phyloP scores from a whole-genome alignment of 2,113 vertebrate genomes.

The Oncorhynchus keta region DNA sequence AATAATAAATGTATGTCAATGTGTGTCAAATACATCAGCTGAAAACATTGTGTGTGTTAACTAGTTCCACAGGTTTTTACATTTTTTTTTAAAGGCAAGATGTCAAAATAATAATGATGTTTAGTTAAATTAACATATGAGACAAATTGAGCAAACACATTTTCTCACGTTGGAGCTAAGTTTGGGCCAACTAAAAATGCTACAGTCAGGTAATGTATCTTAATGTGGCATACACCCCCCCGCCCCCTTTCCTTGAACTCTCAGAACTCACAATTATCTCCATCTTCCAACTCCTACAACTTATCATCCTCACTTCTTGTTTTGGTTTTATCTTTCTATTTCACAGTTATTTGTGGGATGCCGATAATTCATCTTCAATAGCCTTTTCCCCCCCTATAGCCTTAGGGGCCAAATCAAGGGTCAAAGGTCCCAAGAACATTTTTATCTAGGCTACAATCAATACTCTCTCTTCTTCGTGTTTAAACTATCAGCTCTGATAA shows the following conservation, averaged over 20 bases:
- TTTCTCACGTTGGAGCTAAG: too few relatives aligned
- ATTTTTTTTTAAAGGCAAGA: too few relatives aligned
- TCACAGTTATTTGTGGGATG: background rate
- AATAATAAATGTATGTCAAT: too few relatives aligned
- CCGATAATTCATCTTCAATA: background rate
- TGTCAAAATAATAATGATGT: too few relatives aligned
- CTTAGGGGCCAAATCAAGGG: background rate
- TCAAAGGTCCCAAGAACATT: background rate
- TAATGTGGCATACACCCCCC: slow-evolving; percentile 42
- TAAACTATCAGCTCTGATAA: too few relatives aligned
- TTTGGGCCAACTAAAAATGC: too few relatives aligned
- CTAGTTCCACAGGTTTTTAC: too few relatives aligned
- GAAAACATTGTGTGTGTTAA: too few relatives aligned
- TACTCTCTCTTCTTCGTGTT: too few relatives aligned
- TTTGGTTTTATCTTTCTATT: background rate
- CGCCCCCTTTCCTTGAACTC: slow-evolving; percentile 14
- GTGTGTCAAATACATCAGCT: too few relatives aligned
- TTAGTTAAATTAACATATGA: too few relatives aligned
- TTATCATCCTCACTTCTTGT: slow-evolving; percentile 56
- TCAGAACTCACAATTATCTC: slow-evolving; percentile 43
- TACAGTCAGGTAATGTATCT: slow-evolving; percentile 66
- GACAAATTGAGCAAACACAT: slow-evolving; percentile 50
- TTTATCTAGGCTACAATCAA: background rate
- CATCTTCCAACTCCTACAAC: slow-evolving; percentile 57
- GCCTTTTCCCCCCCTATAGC: background rate